Evolutionary conservation across 2,888 invertebrate genomes (phyloP), one percentile per base, ranked within the genome.

Genomic region (Drosophila sordidula): DNA sequence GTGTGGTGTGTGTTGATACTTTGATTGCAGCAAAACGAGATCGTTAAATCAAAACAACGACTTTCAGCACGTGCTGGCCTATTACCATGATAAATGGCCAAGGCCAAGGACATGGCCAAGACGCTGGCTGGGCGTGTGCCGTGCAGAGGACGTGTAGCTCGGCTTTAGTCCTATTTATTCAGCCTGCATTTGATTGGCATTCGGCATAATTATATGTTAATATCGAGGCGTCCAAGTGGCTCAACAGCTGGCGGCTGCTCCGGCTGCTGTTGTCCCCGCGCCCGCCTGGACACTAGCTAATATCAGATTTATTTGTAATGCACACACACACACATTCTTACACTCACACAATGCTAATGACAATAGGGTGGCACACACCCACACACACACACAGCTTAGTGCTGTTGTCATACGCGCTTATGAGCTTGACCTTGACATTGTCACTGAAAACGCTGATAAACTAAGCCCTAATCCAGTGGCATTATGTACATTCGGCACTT

Each of bases 341-440:
- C 55, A 34, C 39, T 16, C 39, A 16, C 16, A 39, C 50, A 64
- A 36, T 52, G 56, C 39, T 66, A 49, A 63, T 63, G 63, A 67
- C 65, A 65, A 65, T 66, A 39, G 55, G 49, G n/a, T 39, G 18
- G 16, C 39, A 47, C 36, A 52, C 45, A 57, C 26, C 39, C 38
- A 34, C 29, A 46, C 12, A 52, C 14, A 47, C 0, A 46, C 16
- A 52, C 8, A 49, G 64, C 68, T 75, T 74, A 76, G 73, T 61
- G 49, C 57, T 76, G 81, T 81, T 83, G 87, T 87, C 84, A 80
- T 75, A 80, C 65, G 80, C 83, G 87, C 78, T 87, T 84, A 87
- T 87, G 80, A 79, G 83, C 88, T 85, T 86, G 84, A 88, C 84
- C 84, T 85, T 88, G 84, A 86, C 88, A 85, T 82, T 85, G 88